Evolutionary conservation across 2,888 invertebrate species (phyloP), one percentile per base, ranked within the genome.

Genomic region (Lycaena phlaeas): DNA sequence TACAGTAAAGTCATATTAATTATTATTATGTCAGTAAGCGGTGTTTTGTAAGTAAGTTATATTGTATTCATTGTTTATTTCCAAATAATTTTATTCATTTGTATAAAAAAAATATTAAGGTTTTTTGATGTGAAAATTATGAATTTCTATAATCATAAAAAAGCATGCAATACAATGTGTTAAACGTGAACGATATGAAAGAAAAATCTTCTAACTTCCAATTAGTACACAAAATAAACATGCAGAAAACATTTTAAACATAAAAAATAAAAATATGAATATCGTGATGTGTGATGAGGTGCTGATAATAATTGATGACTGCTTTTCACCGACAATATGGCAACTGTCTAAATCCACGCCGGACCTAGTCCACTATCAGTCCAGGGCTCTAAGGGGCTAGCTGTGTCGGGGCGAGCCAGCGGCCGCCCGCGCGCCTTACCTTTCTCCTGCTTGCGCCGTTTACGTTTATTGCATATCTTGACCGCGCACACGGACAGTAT

Each of bases 371-470:
- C 18, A 18, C 18, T 22, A 17, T 27, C 31, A 40, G 17, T 25
- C 17, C n/a, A 29, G 27, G 40, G 40, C 38, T 2, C 22, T 22
- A 34, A 34, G 34, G 34, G 18, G 18, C 18, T 31, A 22, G 34
- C 34, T 12, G 34, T 34, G 34, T 44, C n/a, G 61, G 68, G 53
- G 67, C 66, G 68, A 61, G 67, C 69, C 49, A 57, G 69, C 73
- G 72, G 69, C 68, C 63, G 63, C 61, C 36, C 45, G 49, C 50
- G 45, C 42, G 39, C 31, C 31, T 86, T 88, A 97, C 97, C 97
- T 94, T 97, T 96, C 87, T 96, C 96, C 86, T 96, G 96, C 91
- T 96, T 96, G 88, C 96, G 92, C 65, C 96, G 90, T 86, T 96
- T 96, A 70, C 96, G 89, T 86, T 96, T 96, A 88, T 97, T 97